phyloP scores from a whole-genome alignment of 1,140 invertebrate genomes.

The Araneus ventricosus region DNA sequence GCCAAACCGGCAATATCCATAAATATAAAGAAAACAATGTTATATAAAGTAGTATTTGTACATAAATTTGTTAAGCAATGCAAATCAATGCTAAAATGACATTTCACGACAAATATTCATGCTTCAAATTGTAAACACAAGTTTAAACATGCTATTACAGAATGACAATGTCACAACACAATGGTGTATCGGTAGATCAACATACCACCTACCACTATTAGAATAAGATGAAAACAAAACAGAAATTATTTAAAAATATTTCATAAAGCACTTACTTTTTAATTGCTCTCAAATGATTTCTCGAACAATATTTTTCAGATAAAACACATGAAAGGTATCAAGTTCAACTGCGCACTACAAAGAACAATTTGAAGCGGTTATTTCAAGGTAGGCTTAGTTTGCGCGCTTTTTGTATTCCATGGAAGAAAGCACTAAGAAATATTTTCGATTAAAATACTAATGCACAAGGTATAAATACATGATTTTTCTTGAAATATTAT shows the following conservation, averaged over 20 bases:
- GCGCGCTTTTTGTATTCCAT: slow-evolving; percentile 64
- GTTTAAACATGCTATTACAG: neutral
- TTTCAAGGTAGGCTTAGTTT: slow-evolving; percentile 72
- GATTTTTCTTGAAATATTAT: neutral
- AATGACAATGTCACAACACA: slow-evolving; percentile 10
- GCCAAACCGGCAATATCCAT: slow-evolving; percentile 42
- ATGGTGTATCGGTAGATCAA: neutral
- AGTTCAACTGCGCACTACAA: slow-evolving; percentile 57
- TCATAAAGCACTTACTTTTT: slow-evolving; percentile 20
- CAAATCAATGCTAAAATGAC: too few species aligned
- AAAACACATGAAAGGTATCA: slow-evolving; percentile 1
- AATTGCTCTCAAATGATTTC: neutral
- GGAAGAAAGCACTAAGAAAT: neutral
- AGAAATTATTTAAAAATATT: neutral
- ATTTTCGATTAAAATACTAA: neutral
- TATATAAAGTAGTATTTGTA: neutral
- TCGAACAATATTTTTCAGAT: slow-evolving; percentile 16
- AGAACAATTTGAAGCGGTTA: slow-evolving; percentile 64
- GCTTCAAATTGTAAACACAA: too few species aligned
- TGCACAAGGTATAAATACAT: neutral
- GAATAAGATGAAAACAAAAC: neutral
- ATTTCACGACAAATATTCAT: too few species aligned
- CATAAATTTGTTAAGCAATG: too few species aligned
- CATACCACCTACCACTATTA: slow-evolving; percentile 19
- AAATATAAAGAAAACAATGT: neutral